A percentile compares a stretch with the other conserved stretches of the same genome.
Evolutionary conservation across 2,113 vertebrate species (phyloP).

Genomic region (Myotis yumanensis): DNA sequence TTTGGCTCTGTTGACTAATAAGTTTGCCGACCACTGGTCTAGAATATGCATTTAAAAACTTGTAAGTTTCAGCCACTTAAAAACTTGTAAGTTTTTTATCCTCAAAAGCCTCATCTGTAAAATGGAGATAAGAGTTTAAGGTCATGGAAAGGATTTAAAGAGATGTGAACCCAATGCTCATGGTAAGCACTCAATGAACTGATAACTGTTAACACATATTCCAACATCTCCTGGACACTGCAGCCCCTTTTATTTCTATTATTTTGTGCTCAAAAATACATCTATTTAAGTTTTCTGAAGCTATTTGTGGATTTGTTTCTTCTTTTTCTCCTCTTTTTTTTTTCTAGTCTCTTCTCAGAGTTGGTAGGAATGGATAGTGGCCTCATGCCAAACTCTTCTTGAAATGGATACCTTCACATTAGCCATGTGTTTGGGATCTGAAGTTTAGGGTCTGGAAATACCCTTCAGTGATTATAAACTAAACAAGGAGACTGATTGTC

Average conservation of each 20-base stretch:
- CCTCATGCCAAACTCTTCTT: not conserved
- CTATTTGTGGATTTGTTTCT: not conserved
- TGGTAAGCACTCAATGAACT: not conserved
- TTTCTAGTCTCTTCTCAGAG: not conserved
- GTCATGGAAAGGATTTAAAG: not conserved
- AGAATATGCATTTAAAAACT: too few species aligned
- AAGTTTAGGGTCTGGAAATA: not conserved
- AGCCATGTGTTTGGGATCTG: not conserved
- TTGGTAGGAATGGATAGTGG: not conserved
- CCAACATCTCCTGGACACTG: not conserved
- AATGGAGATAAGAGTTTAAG: not conserved
- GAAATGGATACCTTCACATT: not conserved
- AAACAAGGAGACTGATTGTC: not conserved
- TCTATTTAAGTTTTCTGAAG: not conserved
- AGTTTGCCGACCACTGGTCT: too few species aligned
- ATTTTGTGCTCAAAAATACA: not conserved
- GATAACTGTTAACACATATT: not conserved
- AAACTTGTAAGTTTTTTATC: not conserved
- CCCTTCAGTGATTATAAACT: not conserved
- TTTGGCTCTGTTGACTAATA: too few species aligned
- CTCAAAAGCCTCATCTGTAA: not conserved
- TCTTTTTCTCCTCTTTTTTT: not conserved
- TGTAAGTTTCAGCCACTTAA: too few species aligned
- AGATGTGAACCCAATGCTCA: not conserved
- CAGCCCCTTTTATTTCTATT: not conserved